Base-by-base conservation (phyloP, 2,113 vertebrate species). In the Trochalopteron elliotii region DNA sequence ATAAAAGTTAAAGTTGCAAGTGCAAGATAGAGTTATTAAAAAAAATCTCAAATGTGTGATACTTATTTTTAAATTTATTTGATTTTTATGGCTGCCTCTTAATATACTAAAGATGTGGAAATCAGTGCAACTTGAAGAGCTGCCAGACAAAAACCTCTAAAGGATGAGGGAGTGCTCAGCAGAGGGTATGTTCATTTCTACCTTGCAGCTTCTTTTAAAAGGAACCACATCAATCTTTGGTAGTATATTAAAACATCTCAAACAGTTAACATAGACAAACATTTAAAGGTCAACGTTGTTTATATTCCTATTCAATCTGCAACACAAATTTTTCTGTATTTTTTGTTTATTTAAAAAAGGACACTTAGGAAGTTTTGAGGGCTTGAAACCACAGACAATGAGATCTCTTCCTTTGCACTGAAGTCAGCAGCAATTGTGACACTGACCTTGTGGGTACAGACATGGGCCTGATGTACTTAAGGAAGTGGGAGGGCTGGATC, bases 141-240 rank as follows among this genome's bases (percentile, higher is more conserved):
- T 52, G 76, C 75, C 95, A 94, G 92, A 75, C 28, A 79, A 89
- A 94, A 95, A 59, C 52, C 79, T 79, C 67, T 90, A 35, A 75
- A 64, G 21, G 10, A 72, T 30, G 75, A 70, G 68, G 25, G 10
- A 64, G 74, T 37, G 52, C 64, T 78, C 56, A 57, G 63, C 13
- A 17, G 35, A 89, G 59, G 13, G 17, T 22, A 83, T 5, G 11
- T 63, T 90, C 93, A 67, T 39, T 95, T 81, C 76, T 59, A 33
- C 69, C 27, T 71, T 55, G 61, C 40, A 90, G 74, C 63, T 85
- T 45, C 78, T 93, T 44, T 13, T 70, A 60, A 64, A 44, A 70
- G 68, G 49, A 80, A 59, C 53, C 53, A 94, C 59, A 85, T 25
- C 30, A 63, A 74, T 94, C 97, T 98, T 98, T 98, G 95, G 96